Evolutionary conservation across 1,140 invertebrate species (phyloP).

Genomic region (Euschistus heros): DNA sequence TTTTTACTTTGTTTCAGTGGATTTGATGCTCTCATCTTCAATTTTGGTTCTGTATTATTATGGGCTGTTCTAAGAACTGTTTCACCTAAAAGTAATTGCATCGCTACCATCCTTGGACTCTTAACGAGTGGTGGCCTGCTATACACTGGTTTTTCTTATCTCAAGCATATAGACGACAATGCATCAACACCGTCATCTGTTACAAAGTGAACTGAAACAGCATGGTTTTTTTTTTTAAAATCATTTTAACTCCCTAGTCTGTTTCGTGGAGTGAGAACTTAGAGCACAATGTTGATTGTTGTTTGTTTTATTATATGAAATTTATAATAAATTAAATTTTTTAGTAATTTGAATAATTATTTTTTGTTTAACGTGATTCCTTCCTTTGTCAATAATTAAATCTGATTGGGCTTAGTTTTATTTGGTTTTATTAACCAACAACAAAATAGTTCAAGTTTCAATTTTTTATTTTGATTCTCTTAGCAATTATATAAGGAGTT

Average conservation of each 20-base stretch:
- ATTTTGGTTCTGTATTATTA: constrained; percentile 57
- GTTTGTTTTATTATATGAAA: not conserved
- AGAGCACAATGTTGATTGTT: not conserved
- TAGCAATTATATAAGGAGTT: no score
- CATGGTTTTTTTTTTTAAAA: not conserved
- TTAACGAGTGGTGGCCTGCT: constrained; percentile 46
- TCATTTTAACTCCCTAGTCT: not conserved
- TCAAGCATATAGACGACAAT: constrained; percentile 38
- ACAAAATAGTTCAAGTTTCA: no score
- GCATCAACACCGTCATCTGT: not conserved
- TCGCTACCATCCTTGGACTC: constrained; percentile 49
- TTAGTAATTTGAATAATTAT: no score
- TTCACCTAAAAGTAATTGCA: constrained; percentile 47
- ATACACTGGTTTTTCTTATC: constrained; percentile 48
- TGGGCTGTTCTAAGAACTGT: constrained; percentile 59
- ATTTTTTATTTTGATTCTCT: no score
- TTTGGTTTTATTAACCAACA: no score
- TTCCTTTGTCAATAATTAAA: no score
- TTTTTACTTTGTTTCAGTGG: constrained; percentile 35
- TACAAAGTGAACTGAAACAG: not conserved
- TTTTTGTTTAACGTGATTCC: no score
- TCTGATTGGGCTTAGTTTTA: no score
- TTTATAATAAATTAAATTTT: no score
- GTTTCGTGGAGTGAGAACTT: constrained; percentile 1
- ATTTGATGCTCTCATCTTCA: constrained; percentile 53